These are phyloP conservation scores for Uria lomvia DNA, from an alignment of 2,113 vertebrate species.

Conservation along the genomic window DNA sequence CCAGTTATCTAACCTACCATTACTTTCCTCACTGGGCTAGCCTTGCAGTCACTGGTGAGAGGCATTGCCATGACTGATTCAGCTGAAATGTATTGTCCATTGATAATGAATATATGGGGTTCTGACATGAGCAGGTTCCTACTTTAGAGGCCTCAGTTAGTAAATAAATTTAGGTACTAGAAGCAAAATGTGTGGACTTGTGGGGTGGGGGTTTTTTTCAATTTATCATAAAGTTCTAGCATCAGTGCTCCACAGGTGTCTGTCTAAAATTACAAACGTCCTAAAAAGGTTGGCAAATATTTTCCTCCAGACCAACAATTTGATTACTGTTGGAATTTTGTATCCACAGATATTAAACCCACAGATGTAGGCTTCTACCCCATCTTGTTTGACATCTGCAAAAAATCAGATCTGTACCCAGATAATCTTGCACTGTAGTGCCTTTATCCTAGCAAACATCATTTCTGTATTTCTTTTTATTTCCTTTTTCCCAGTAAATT, in stretches of 20 bases:
- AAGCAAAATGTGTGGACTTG: background rate
- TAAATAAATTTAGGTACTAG: background rate
- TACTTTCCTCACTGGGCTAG: background rate
- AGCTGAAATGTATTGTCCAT: background rate
- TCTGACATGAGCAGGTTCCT: background rate
- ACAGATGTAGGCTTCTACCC: background rate
- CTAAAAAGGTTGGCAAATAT: background rate
- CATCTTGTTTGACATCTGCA: background rate
- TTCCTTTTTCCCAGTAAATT: background rate
- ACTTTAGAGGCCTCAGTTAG: background rate
- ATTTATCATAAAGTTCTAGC: background rate
- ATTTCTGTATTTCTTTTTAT: background rate
- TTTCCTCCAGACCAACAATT: background rate
- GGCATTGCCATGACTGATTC: background rate
- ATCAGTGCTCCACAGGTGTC: background rate
- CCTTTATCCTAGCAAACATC: background rate
- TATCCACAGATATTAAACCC: background rate
- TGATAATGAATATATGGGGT: accelerated
- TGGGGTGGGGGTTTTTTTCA: accelerated
- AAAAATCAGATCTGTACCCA: background rate
- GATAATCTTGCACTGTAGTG: background rate
- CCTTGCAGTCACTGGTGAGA: background rate
- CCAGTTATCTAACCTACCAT: background rate
- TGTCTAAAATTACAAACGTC: background rate
- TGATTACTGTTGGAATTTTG: background rate